Evolutionary conservation across 92 coral and sea anemone species (phyloP).

Genomic region (Parazoanthus darwini): DNA sequence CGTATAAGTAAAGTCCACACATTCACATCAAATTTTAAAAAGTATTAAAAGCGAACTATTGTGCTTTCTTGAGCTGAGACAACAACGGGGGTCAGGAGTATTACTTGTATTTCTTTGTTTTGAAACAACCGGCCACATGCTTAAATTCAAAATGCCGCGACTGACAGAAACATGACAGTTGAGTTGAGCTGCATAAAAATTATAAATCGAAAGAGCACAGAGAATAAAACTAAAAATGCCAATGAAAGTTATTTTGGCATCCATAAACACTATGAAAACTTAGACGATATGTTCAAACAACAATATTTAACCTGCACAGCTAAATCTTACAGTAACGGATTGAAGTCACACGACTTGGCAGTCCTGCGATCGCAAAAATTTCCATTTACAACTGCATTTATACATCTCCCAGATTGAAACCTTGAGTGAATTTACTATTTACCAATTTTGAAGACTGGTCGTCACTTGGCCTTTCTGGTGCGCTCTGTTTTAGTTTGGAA

Average conservation of each 20-base stretch:
- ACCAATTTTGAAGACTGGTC: slow-evolving; percentile 3
- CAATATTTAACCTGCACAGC: neutral
- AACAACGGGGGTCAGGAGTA: neutral
- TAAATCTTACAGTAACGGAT: neutral
- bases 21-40: too few relatives aligned
- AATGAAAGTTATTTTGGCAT: neutral
- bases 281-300: neutral
- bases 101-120: neutral
- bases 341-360: slow-evolving; percentile 14
- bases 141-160: neutral
- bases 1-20: too few relatives aligned
- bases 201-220: neutral
- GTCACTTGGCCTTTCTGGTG: slow-evolving; percentile 22
- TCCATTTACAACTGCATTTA: neutral
- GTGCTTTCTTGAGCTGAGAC: too few relatives aligned
- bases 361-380: neutral
- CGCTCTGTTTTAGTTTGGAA: slow-evolving; percentile 37
- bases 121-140: slow-evolving; percentile 16
- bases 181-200: neutral
- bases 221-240: neutral
- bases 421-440: neutral
- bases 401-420: neutral
- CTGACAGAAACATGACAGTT: slow-evolving; percentile 18
- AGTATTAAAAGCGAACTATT: too few relatives aligned
- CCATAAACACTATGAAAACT: neutral